Conservation (phyloP, 2,888 invertebrate genomes). For the Phalera bucephala region DNA sequence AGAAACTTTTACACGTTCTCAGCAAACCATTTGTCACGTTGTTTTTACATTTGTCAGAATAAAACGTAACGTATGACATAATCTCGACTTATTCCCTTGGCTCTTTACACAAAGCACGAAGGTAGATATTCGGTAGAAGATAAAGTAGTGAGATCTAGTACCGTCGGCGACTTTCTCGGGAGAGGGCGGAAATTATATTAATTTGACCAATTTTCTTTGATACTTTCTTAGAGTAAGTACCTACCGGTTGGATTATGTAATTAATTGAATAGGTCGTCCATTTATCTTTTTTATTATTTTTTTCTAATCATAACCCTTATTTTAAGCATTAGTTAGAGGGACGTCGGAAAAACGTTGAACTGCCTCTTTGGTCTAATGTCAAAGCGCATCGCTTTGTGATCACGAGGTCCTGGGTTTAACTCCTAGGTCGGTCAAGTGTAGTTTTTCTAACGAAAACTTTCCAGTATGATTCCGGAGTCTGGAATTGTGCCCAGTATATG, state of each 20-base stretch:
- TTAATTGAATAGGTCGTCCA: neutral
- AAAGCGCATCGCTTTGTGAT: too few species aligned
- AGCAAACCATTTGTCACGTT: slow-evolving; percentile 32
- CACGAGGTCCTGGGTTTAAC: too few species aligned
- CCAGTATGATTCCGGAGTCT: too few species aligned
- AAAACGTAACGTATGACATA: slow-evolving; percentile 35
- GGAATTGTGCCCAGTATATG: too few species aligned
- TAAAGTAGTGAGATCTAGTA: slow-evolving; percentile 31
- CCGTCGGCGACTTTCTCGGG: slow-evolving; percentile 1
- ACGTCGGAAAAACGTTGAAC: too few species aligned
- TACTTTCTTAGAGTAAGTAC: neutral
- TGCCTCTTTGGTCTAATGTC: too few species aligned
- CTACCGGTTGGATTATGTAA: neutral
- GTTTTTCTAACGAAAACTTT: too few species aligned
- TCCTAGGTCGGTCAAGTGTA: too few species aligned
- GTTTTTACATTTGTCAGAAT: slow-evolving; percentile 41
- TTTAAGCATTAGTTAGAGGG: too few species aligned
- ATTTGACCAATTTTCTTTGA: neutral
- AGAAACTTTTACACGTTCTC: slow-evolving; percentile 10
- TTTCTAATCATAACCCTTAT: too few species aligned
- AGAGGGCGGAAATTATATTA: neutral
- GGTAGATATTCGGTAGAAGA: slow-evolving; percentile 34
- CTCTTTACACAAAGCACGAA: slow-evolving; percentile 31
- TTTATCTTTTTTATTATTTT: too few species aligned
- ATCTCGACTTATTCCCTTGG: slow-evolving; percentile 36